Evolutionary conservation across 1,140 invertebrate genomes (phyloP).

Genomic region (Nixonia krombeini): DNA sequence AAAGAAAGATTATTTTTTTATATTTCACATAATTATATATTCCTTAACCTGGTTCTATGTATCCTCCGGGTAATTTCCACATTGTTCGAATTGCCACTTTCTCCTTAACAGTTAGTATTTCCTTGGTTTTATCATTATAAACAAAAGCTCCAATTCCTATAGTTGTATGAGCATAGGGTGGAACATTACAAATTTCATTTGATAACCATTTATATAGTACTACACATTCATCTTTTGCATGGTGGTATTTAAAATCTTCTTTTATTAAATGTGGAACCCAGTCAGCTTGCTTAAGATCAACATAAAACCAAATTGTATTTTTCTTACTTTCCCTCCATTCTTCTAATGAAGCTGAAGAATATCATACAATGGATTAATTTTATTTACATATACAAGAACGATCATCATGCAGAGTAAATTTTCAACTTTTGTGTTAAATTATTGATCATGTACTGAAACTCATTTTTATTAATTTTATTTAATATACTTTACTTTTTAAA

Average conservation of each 20-base stretch:
- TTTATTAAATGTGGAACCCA: conserved; percentile 85
- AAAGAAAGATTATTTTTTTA: too few relatives aligned
- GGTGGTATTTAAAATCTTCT: conserved; percentile 90
- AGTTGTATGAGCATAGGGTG: conserved; percentile 87
- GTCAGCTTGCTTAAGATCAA: conserved; percentile 77
- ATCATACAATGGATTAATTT: neutral
- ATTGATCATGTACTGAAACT: too few relatives aligned
- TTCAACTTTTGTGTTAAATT: too few relatives aligned
- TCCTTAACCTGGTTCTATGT: conserved; percentile 83
- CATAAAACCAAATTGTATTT: conserved; percentile 88
- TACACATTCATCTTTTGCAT: conserved; percentile 83
- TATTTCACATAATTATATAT: too few relatives aligned
- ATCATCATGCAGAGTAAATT: too few relatives aligned
- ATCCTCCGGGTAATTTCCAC: conserved; percentile 95
- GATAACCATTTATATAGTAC: conserved; percentile 88
- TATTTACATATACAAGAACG: too few relatives aligned
- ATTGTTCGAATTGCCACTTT: conserved; percentile 66
- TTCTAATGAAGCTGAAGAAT: conserved; percentile 78
- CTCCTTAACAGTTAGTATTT: conserved; percentile 87
- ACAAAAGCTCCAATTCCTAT: conserved; percentile 91
- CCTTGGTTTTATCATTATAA: conserved; percentile 78
- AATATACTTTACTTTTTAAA: conserved; percentile 71
- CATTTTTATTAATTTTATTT: too few relatives aligned
- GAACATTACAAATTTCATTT: conserved; percentile 78
- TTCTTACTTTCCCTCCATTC: conserved; percentile 78